phyloP scores from a whole-genome alignment of 2,888 invertebrate species.

The Orthonychiurus folsomi region DNA sequence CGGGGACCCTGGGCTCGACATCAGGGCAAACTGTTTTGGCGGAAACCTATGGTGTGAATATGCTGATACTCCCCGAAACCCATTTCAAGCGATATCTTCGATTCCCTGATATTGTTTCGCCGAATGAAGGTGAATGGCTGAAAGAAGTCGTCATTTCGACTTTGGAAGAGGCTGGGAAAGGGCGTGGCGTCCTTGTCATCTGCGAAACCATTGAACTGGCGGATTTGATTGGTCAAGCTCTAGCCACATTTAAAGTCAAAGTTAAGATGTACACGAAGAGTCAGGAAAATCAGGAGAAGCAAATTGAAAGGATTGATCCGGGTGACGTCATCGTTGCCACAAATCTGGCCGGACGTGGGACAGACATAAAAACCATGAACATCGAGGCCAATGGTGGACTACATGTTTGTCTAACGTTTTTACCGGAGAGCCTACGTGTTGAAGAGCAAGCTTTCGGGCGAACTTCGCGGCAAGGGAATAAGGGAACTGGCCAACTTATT shows the following conservation, averaged over 20 bases:
- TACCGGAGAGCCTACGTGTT: constrained; percentile 18
- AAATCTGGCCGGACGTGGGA: constrained; percentile 30
- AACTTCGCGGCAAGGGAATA: constrained; percentile 21
- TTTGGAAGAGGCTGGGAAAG: constrained; percentile 6
- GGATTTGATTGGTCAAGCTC: not conserved
- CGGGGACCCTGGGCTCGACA: constrained; percentile 21
- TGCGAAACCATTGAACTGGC: constrained; percentile 22
- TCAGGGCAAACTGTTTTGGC: not conserved
- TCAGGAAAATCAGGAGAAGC: constrained; percentile 14
- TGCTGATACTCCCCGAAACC: constrained; percentile 13
- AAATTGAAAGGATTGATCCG: constrained; percentile 10
- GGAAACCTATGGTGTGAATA: constrained; percentile 15
- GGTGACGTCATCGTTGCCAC: constrained; percentile 24
- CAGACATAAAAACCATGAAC: constrained; percentile 21
- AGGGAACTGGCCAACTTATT: constrained; percentile 22
- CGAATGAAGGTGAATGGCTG: constrained; percentile 14
- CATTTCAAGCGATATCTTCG: constrained; percentile 13
- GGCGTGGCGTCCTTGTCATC: constrained; percentile 21
- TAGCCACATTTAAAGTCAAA: not conserved
- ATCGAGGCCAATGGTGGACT: constrained; percentile 23
- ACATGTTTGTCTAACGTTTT: constrained; percentile 23
- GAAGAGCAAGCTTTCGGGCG: constrained; percentile 29
- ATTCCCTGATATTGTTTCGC: not conserved
- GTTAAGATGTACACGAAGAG: constrained; percentile 20
- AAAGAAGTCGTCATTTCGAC: constrained; percentile 6